Evolutionary conservation across 2,113 vertebrate species (phyloP).

Genomic region (Pomatorhinus ruficollis): DNA sequence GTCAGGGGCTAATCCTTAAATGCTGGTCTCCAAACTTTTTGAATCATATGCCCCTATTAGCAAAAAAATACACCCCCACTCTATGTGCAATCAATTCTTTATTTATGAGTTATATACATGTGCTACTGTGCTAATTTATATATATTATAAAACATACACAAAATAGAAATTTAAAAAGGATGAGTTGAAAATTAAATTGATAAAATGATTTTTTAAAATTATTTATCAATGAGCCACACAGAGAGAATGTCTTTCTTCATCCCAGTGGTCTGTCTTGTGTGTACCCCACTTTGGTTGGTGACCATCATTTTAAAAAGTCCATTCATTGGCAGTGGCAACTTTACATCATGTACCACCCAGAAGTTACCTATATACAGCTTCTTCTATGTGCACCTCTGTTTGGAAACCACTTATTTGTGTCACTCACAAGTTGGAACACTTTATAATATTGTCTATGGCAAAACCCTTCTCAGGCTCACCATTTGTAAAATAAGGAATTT

Average conservation of each 20-base stretch:
- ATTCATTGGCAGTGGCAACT: not conserved
- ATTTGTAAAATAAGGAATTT: not conserved
- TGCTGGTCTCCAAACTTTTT: not conserved
- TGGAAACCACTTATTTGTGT: not conserved
- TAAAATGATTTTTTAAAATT: not conserved
- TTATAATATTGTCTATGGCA: not conserved
- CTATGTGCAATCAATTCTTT: not conserved
- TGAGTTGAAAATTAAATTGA: not conserved
- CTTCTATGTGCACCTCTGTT: not conserved
- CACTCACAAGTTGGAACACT: not conserved
- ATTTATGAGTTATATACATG: not conserved
- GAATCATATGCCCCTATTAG: not conserved
- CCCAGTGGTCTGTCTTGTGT: not conserved
- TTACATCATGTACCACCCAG: not conserved
- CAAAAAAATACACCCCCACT: not conserved
- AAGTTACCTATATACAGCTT: not conserved
- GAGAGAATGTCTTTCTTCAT: not conserved
- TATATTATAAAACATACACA: not conserved
- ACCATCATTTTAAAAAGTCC: not conserved
- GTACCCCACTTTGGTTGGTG: not conserved
- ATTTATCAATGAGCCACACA: not conserved
- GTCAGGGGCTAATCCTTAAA: not conserved
- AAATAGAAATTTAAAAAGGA: not conserved
- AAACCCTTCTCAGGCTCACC: not conserved
- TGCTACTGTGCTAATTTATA: not conserved